A percentile compares a stretch with the other conserved stretches of the same genome.
phyloP scores from a whole-genome alignment of 2,888 invertebrate species.

The Acrobeloides nanus region DNA sequence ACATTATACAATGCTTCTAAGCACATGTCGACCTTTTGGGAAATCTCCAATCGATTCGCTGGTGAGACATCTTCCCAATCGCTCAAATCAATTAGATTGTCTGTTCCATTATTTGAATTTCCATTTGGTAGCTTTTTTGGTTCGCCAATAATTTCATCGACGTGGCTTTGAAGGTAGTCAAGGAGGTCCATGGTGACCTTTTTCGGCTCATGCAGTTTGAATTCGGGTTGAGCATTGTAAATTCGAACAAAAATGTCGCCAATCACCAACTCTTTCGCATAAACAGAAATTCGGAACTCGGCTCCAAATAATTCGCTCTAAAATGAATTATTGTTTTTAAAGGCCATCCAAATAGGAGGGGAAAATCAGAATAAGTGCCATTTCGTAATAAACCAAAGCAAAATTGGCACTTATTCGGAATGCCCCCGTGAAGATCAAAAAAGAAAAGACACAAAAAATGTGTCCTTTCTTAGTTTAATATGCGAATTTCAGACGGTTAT shows the following conservation, averaged over 20 bases:
- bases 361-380: background rate
- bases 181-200: slow-evolving; percentile 80
- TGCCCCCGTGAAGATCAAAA: no score
- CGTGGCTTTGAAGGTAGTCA: slow-evolving; percentile 64
- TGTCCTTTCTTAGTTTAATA: no score
- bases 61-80: slow-evolving; percentile 37
- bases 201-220: slow-evolving; percentile 68
- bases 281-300: slow-evolving; percentile 70
- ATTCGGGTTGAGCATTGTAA: slow-evolving; percentile 91
- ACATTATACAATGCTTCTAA: slow-evolving; percentile 82
- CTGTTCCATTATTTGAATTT: slow-evolving; percentile 19
- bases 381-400: no score
- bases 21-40: slow-evolving; percentile 73
- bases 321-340: no score
- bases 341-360: slow-evolving; percentile 5
- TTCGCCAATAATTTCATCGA: slow-evolving; percentile 25
- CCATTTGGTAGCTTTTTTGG: slow-evolving; percentile 16
- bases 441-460: no score
- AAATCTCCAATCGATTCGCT: slow-evolving; percentile 55
- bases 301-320: slow-evolving; percentile 64
- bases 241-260: slow-evolving; percentile 92
- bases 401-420: no score
- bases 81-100: slow-evolving; percentile 52
- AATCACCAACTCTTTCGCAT: slow-evolving; percentile 76
- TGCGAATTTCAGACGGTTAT: no score